Base-by-base conservation (phyloP, 2,797 vertebrate species). In the Characodon lateralis region DNA sequence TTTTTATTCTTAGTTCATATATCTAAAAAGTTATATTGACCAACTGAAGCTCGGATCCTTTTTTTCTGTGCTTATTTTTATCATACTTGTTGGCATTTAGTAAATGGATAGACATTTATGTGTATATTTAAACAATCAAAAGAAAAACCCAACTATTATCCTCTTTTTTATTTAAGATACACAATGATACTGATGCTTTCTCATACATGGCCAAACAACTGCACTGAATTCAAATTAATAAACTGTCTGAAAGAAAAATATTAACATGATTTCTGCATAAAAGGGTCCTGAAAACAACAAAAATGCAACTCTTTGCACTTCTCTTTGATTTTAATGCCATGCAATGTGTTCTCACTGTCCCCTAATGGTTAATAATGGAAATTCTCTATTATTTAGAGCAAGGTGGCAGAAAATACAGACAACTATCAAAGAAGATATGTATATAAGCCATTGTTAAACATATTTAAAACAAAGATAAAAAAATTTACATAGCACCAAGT, bases 401-500 rank as follows among this genome's bases (percentile, higher is more conserved):
- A 71, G 70, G 78, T 26, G 53, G 24, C 78, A 85, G 71, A 73
- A 89, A 89, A 87, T 66, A 76, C 87, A 84, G 73, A 91, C 69
- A 78, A 71, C 71, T 79, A 58, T 83, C 78, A 83, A 91, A 91
- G 72, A 83, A 84, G 69, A 91, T 83, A 87, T 85, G 78, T 85
- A 71, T 51, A 24, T 26, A 48, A 84, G 41, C 39, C 59, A 76
- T 86, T 91, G 83, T 87, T 83, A 78, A 83, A 94, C 78, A 84
- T 70, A 55, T 83, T 84, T 83, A 88, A 92, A 86, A 92, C 78
- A 89, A 85, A 89, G 28, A 78, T 91, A 90, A 76, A 88, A 89
- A 90, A 86, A 76, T 74, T 85, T 89, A 89, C 90, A 92, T 94
- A 96, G 95, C 95, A 96, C 95, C 93, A 88, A 80, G 76, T 91